Percentiles rank a stretch among this genome's conserved stretches.
Conservation (phyloP, 2,888 invertebrate genomes). For the Thelaira solivaga region DNA sequence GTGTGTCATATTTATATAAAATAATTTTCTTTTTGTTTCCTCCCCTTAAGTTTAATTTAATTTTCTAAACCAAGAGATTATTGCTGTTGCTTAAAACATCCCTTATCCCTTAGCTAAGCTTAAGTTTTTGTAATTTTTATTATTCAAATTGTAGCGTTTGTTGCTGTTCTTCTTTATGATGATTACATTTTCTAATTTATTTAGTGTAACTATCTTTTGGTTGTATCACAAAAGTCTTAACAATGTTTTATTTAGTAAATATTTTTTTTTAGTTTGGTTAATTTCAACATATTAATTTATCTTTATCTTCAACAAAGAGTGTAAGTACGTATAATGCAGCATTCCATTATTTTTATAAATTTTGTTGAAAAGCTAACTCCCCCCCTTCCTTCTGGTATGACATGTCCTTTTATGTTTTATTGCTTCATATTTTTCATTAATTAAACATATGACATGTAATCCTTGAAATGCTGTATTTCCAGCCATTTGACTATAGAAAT, state of each 20-base stretch:
- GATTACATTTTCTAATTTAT: conserved; percentile 44
- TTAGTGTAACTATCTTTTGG: conserved; percentile 57
- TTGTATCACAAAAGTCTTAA: conserved; percentile 40
- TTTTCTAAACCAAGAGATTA: neutral
- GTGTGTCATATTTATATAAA: conserved; percentile 31
- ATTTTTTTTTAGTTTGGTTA: too few species aligned
- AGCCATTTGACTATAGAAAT: conserved; percentile 1
- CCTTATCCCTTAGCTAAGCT: neutral
- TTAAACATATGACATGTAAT: conserved; percentile 39
- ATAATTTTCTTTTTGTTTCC: neutral
- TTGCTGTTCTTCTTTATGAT: conserved; percentile 10
- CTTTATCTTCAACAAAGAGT: neutral
- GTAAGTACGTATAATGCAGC: neutral
- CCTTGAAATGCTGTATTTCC: conserved; percentile 1
- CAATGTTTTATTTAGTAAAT: conserved; percentile 46
- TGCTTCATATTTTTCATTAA: conserved; percentile 41
- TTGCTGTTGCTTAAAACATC: conserved; percentile 46
- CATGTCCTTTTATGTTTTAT: conserved; percentile 32
- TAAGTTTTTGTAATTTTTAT: conserved; percentile 15
- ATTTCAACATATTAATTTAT: conserved; percentile 55
- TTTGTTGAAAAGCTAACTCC: neutral
- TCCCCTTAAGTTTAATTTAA: neutral
- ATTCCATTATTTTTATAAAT: neutral
- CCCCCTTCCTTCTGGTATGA: neutral
- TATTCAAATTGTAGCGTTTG: conserved; percentile 32